phyloP scores from a whole-genome alignment of 2,888 invertebrate species.

The Luperina nickerlii region DNA sequence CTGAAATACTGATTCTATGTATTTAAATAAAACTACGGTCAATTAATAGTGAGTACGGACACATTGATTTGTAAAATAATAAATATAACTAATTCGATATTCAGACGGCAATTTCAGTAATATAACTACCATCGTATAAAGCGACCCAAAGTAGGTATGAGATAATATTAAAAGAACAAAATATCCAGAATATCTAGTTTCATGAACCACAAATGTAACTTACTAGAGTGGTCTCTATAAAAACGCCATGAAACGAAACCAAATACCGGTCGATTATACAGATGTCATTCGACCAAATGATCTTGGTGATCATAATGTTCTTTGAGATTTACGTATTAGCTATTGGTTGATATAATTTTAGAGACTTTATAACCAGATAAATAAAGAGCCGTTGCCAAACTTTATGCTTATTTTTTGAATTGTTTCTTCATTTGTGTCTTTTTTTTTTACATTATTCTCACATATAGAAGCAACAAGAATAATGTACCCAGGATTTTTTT shows the following conservation, averaged over 20 bases:
- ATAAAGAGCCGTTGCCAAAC: not conserved
- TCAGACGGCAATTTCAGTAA: conserved; percentile 11
- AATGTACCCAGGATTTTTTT: too few species aligned
- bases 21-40: not conserved
- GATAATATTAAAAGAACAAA: conserved; percentile 20
- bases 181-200: conserved; percentile 19
- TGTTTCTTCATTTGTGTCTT: too few species aligned
- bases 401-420: too few species aligned
- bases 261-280: conserved; percentile 24
- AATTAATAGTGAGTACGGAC: too few species aligned
- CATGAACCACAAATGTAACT: conserved; percentile 34
- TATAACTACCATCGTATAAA: conserved; percentile 15
- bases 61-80: not conserved
- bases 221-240: conserved; percentile 20
- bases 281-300: conserved; percentile 19
- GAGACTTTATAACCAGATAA: not conserved
- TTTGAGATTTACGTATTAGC: conserved; percentile 16
- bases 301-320: conserved; percentile 19
- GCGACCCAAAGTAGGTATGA: not conserved
- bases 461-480: too few species aligned
- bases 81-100: not conserved
- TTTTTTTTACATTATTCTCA: too few species aligned
- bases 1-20: not conserved
- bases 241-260: conserved; percentile 30
- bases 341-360: not conserved